Percentiles rank a stretch among this genome's conserved stretches.
Evolutionary conservation across 2,113 vertebrate genomes (phyloP).

Genomic region (Gavialis gangeticus): DNA sequence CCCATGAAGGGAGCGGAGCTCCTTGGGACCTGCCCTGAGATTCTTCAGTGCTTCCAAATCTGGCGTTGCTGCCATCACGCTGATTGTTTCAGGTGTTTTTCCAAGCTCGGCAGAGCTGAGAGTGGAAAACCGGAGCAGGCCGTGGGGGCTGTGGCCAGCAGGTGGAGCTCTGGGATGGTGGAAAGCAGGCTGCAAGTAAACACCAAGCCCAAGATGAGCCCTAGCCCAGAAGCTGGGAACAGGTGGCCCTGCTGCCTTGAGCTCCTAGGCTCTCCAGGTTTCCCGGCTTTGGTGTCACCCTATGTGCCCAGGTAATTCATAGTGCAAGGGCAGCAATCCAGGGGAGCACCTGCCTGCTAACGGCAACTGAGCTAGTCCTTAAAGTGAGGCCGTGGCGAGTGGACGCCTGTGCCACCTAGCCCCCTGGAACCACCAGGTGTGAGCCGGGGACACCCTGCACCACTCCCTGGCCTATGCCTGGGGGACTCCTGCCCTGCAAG

Average conservation of each 20-base stretch:
- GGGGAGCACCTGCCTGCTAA: neutral
- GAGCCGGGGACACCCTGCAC: neutral
- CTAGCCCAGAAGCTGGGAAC: neutral
- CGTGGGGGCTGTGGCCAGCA: neutral
- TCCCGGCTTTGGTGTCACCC: neutral
- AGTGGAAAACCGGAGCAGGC: too few species aligned
- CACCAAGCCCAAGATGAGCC: neutral
- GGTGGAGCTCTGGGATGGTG: slow-evolving; percentile 19
- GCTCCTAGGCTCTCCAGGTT: neutral
- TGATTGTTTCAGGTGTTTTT: neutral
- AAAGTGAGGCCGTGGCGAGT: neutral
- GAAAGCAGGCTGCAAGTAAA: neutral
- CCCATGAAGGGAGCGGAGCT: neutral
- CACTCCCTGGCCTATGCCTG: neutral
- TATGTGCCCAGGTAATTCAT: neutral
- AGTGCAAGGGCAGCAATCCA: neutral
- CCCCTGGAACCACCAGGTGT: neutral
- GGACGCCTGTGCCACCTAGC: neutral
- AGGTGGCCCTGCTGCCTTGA: neutral
- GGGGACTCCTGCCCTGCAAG: neutral
- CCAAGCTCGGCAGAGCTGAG: neutral
- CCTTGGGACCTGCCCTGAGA: slow-evolving; percentile 27
- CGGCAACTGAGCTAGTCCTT: neutral
- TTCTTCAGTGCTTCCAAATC: neutral
- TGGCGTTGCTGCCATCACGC: slow-evolving; percentile 19